phyloP scores from a whole-genome alignment of 2,888 invertebrate species.

The Lycaena phlaeas region DNA sequence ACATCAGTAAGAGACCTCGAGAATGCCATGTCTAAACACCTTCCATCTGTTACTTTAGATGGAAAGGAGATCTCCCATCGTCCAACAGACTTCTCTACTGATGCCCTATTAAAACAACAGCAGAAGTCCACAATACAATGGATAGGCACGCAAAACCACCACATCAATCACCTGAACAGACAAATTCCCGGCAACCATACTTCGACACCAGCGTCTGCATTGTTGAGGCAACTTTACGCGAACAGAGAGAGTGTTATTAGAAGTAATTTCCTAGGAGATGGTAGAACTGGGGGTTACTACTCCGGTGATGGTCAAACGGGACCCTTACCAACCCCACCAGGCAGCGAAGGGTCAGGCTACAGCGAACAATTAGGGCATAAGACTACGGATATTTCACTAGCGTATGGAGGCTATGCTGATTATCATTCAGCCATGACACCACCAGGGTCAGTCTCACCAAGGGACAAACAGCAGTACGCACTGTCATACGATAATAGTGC shows the following conservation, averaged over 20 bases:
- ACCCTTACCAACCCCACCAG: slow-evolving; percentile 91
- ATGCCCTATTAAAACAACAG: slow-evolving; percentile 85
- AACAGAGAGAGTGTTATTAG: slow-evolving; percentile 96
- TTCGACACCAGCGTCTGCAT: slow-evolving; percentile 88
- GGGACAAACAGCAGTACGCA: slow-evolving; percentile 82
- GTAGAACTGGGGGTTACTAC: slow-evolving; percentile 60
- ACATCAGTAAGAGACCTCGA: slow-evolving; percentile 92
- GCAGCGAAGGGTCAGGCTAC: slow-evolving; percentile 85
- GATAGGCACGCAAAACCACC: slow-evolving; percentile 87
- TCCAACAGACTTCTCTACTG: slow-evolving; percentile 91
- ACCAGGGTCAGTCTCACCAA: slow-evolving; percentile 96
- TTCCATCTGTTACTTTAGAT: slow-evolving; percentile 75
- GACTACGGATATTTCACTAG: slow-evolving; percentile 71
- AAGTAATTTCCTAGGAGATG: slow-evolving; percentile 79
- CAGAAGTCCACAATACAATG: slow-evolving; percentile 90
- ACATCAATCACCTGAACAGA: slow-evolving; percentile 74
- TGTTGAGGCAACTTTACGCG: slow-evolving; percentile 91
- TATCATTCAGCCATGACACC: slow-evolving; percentile 97
- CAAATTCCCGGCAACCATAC: slow-evolving; percentile 71
- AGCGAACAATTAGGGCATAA: slow-evolving; percentile 75
- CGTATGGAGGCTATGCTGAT: slow-evolving; percentile 78
- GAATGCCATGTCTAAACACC: slow-evolving; percentile 96
- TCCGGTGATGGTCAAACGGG: slow-evolving; percentile 77
- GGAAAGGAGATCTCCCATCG: slow-evolving; percentile 74
- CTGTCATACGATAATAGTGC: slow-evolving; percentile 70